Conservation (phyloP, 2,888 invertebrate species). For the Aleiodes alternator region DNA sequence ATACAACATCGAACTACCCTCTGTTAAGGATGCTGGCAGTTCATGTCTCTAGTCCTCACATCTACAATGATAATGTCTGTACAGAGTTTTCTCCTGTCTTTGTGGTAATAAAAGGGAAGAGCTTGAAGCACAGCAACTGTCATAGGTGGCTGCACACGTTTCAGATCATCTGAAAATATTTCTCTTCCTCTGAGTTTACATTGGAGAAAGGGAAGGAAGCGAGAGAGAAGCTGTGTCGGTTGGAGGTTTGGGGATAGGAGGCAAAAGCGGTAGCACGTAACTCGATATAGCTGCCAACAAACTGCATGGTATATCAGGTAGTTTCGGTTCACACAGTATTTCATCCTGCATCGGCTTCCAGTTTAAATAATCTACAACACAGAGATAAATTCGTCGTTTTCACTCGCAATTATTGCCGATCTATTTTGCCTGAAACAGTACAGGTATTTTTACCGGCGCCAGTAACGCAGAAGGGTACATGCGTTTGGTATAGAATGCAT, state of each 20-base stretch:
- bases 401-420: no score
- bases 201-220: neutral
- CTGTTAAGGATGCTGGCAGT: neutral
- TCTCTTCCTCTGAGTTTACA: no score
- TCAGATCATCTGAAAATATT: no score
- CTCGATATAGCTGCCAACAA: conserved; percentile 23
- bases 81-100: neutral
- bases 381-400: neutral
- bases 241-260: neutral
- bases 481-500: no score
- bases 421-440: no score
- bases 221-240: neutral
- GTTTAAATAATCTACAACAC: neutral
- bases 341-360: neutral
- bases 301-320: conserved; percentile 1
- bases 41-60: neutral
- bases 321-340: neutral
- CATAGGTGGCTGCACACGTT: no score
- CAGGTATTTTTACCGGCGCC: no score
- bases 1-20: neutral
- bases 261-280: conserved; percentile 17
- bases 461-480: no score
- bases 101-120: no score
- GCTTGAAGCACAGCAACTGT: no score
- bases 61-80: neutral